Evolutionary conservation across 2,888 invertebrate genomes (phyloP).

Genomic region (Drosophila neonasuta): DNA sequence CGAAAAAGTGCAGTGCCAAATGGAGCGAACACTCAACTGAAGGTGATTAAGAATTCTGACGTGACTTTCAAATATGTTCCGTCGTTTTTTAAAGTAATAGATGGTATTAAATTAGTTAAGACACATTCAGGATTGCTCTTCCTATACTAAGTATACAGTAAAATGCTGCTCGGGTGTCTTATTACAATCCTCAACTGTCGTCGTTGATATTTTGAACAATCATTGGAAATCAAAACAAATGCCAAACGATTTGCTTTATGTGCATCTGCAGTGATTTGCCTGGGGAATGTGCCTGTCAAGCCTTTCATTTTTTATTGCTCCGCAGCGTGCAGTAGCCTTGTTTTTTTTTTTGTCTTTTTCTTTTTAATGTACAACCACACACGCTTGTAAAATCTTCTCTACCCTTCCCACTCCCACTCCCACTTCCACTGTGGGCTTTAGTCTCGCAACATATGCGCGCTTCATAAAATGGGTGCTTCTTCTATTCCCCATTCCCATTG

Average conservation of each 20-base stretch:
- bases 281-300: conserved; percentile 67
- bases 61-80: no score
- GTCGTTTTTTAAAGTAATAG: no score
- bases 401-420: conserved; percentile 5
- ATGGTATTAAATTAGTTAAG: no score
- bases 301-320: conserved; percentile 73
- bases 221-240: conserved; percentile 77
- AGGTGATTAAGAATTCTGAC: not conserved
- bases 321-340: conserved; percentile 25
- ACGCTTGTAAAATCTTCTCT: not conserved
- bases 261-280: conserved; percentile 78
- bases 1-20: conserved; percentile 15
- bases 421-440: not conserved
- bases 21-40: not conserved
- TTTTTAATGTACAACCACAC: not conserved
- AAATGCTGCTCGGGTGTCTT: not conserved
- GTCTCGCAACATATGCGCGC: conserved; percentile 72
- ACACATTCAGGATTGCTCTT: no score
- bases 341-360: not conserved
- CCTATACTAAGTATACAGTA: no score
- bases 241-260: conserved; percentile 79
- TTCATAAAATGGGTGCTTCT: conserved; percentile 66
- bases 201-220: conserved; percentile 62
- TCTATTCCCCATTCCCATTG: not conserved
- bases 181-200: conserved; percentile 47